Evolutionary conservation across 2,888 invertebrate species (phyloP).

Genomic region (Diabrotica balteata): DNA sequence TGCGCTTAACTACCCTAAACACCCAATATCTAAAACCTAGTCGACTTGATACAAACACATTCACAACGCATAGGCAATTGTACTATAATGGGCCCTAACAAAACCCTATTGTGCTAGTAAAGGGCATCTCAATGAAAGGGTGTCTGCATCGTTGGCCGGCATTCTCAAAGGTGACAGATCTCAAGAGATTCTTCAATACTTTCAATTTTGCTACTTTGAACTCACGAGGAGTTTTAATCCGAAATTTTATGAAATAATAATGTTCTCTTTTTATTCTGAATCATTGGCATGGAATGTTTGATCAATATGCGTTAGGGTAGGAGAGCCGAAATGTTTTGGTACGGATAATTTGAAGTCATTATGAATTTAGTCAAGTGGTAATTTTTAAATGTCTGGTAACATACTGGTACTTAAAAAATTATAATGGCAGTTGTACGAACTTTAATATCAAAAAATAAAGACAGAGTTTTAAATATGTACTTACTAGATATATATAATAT

Average conservation of each 20-base stretch:
- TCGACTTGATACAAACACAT: constrained; percentile 52
- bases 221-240: constrained; percentile 43
- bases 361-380: constrained; percentile 38
- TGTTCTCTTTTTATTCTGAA: constrained; percentile 38
- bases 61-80: constrained; percentile 53
- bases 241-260: constrained; percentile 47
- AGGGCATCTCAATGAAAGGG: constrained; percentile 51
- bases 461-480: too few relatives aligned
- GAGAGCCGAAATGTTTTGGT: constrained; percentile 44
- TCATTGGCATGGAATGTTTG: constrained; percentile 44
- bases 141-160: constrained; percentile 54
- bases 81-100: constrained; percentile 57
- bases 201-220: constrained; percentile 43
- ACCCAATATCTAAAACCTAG: constrained; percentile 38
- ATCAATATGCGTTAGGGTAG: constrained; percentile 44
- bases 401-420: constrained; percentile 3
- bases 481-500: too few relatives aligned
- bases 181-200: constrained; percentile 50
- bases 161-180: constrained; percentile 56
- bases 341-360: constrained; percentile 34
- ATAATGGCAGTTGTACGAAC: too few relatives aligned
- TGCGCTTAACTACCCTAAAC: constrained; percentile 45
- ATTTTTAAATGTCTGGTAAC: constrained; percentile 22
- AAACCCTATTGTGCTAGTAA: constrained; percentile 41
- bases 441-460: too few relatives aligned